Conservation (phyloP, 2,113 vertebrate species). For the Agapornis roseicollis region DNA sequence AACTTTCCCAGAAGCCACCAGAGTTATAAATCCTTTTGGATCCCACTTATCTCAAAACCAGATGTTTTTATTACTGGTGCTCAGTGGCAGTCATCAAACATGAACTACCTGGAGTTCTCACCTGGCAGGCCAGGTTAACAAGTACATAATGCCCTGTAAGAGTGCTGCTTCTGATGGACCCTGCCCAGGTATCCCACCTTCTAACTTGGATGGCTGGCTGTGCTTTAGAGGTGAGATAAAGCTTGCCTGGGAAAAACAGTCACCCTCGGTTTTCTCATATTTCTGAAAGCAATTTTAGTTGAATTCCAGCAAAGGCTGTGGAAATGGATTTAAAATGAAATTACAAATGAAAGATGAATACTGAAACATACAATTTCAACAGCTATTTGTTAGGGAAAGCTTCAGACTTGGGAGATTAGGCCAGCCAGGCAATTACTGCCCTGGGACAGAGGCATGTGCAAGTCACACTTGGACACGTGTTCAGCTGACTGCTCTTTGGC, state of each 20-base stretch:
- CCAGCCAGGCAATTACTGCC: neutral
- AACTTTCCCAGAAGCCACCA: neutral
- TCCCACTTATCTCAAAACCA: neutral
- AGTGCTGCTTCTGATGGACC: neutral
- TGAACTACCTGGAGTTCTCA: too few relatives aligned
- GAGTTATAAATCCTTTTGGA: neutral
- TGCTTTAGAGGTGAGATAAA: neutral
- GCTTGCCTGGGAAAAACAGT: neutral
- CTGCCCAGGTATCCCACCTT: neutral
- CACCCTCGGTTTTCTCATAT: slow-evolving; percentile 77
- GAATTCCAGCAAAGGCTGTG: slow-evolving; percentile 67
- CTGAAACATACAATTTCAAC: neutral
- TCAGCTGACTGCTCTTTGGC: fast-evolving
- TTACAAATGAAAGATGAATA: neutral
- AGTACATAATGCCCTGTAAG: neutral
- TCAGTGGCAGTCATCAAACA: neutral
- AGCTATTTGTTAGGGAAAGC: neutral
- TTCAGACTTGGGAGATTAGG: neutral
- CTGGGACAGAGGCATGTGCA: neutral
- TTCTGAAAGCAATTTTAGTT: slow-evolving; percentile 73
- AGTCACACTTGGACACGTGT: fast-evolving
- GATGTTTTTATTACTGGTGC: neutral
- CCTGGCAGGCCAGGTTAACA: neutral
- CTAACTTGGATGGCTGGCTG: neutral
- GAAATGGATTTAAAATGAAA: neutral